Base-by-base conservation (phyloP, 2,888 invertebrate genomes). In the Lypha dubia region DNA sequence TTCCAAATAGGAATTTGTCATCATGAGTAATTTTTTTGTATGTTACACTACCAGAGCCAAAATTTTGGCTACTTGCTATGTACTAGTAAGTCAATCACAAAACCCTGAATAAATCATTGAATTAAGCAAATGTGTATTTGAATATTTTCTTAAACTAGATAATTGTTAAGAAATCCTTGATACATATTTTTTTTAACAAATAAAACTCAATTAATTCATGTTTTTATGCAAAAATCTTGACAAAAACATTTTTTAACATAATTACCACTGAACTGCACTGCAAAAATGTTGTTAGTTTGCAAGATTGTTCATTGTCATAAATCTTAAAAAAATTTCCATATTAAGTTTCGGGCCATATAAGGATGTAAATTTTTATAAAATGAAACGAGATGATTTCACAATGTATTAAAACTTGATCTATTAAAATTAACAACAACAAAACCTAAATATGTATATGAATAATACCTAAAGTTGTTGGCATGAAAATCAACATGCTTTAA, bases 311-410 rank as follows among this genome's bases (percentile, higher is more conserved):
- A 68, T 44, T 71, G 63, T 63, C 51, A 38, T 82, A 24, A 62
- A 62, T 56, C 11, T 58, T n/a, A n/a, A 58, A 56, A 68, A 63
- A 41, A 58, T 58, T 75, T 67, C 80, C 80, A 84, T 84, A 74
- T 77, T 49, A 46, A 67, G 58, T 20, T 38, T 28, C 38, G 46
- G 44, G 41, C 81, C 77, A 74, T 70, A 73, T 81, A 84, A 77
- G 81, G 84, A 79, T 62, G 67, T 44, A 65, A 83, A 70, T 53
- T 46, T 24, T 74, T 11, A 51, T 41, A 44, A 71, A 81, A 41
- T 24, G 41, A 58, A 51, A 60, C 28, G 3, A 51, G n/a, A 73
- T 46, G 53, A 38, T 44, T 53, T 79, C 8, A 46, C 51, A 75
- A 53, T 49, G 38, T 60, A 44, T 13, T 32, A 22, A 75, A 22